phyloP scores from a whole-genome alignment of 2,797 vertebrate species.

The Squalus acanthias region DNA sequence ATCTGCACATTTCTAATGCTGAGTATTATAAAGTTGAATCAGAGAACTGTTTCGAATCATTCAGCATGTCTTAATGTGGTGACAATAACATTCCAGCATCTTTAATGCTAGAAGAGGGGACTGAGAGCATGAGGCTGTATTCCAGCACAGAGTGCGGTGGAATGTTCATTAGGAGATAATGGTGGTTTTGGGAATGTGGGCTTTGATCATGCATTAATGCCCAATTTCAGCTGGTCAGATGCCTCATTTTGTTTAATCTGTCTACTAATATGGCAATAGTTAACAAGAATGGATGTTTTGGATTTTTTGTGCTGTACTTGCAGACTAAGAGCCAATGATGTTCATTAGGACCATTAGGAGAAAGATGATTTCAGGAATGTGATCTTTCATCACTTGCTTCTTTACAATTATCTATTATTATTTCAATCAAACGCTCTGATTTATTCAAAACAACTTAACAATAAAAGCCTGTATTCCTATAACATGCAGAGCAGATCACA shows the following conservation, averaged over 20 bases:
- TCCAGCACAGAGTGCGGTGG: background rate
- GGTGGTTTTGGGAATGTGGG: background rate
- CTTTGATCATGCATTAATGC: background rate
- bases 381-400: background rate
- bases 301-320: background rate
- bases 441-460: background rate
- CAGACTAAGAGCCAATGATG: background rate
- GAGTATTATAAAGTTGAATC: background rate
- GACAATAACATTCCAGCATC: background rate
- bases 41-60: background rate
- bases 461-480: background rate
- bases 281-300: background rate
- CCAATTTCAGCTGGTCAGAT: background rate
- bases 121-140: background rate
- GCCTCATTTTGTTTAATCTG: background rate
- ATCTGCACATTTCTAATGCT: background rate
- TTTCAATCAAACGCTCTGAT: background rate
- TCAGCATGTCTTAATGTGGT: background rate
- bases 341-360: background rate
- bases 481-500: background rate
- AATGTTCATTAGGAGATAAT: background rate
- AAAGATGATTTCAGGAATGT: conserved; percentile 6
- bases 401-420: background rate
- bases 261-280: background rate
- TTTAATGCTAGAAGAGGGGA: background rate